A percentile compares a stretch with the other conserved stretches of the same genome.
Evolutionary conservation across 2,888 invertebrate species (phyloP).

Genomic region (Entomobrya multifasciata): DNA sequence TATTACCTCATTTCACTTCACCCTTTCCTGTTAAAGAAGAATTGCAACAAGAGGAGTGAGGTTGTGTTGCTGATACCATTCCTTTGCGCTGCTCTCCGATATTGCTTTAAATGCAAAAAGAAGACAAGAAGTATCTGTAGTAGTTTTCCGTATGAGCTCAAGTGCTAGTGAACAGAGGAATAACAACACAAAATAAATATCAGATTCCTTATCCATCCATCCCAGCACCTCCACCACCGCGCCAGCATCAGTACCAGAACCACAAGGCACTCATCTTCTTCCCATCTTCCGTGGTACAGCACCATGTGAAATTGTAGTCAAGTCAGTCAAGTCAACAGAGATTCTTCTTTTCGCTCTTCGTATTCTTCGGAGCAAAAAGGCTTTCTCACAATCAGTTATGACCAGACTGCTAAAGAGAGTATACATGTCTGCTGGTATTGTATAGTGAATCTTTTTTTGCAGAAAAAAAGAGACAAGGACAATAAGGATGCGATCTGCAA

Average conservation of each 20-base stretch:
- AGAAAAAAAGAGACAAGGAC: conserved; percentile 9
- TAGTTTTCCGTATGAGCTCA: too few species aligned
- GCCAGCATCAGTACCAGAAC: background rate
- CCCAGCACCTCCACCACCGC: background rate
- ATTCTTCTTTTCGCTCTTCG: conserved; percentile 59
- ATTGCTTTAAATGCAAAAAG: background rate
- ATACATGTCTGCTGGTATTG: too few species aligned
- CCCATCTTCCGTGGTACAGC: too few species aligned
- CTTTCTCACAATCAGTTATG: too few species aligned
- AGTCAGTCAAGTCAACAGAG: conserved; percentile 29
- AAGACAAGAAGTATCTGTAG: too few species aligned
- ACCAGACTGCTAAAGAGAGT: conserved; percentile 56
- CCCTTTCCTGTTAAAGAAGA: conserved; percentile 53
- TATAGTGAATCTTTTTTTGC: too few species aligned
- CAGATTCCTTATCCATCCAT: conserved; percentile 41
- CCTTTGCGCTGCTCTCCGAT: too few species aligned
- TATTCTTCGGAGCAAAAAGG: too few species aligned
- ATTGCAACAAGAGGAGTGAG: conserved; percentile 25
- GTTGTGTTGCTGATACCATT: background rate
- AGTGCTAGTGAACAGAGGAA: too few species aligned
- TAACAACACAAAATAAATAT: conserved; percentile 32
- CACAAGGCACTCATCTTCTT: background rate
- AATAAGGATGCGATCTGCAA: background rate
- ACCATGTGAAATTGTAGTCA: background rate
- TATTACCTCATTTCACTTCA: conserved; percentile 1